Evolutionary conservation across 2,797 vertebrate species (phyloP).

Genomic region (Coregonus ussuriensis): DNA sequence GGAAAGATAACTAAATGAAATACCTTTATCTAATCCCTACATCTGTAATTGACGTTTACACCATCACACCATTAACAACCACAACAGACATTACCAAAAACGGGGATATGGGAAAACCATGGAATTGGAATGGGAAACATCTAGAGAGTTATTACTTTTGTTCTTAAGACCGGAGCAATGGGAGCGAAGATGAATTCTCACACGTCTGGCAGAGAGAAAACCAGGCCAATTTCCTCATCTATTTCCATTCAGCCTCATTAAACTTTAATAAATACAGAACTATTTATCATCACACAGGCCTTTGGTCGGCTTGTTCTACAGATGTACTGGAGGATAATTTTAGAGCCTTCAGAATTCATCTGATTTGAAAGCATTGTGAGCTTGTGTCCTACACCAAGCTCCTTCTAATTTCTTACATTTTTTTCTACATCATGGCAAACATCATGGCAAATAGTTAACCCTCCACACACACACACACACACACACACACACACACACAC

Average conservation of each 20-base stretch:
- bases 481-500: no score
- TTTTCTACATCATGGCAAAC: neutral
- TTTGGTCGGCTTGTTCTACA: constrained; percentile 50
- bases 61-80: constrained; percentile 49
- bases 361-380: neutral
- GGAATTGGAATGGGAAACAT: constrained; percentile 44
- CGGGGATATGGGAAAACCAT: constrained; percentile 40
- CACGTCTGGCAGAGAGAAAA: constrained; percentile 24
- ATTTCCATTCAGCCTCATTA: constrained; percentile 58
- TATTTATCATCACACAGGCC: constrained; percentile 57
- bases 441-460: neutral
- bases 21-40: constrained; percentile 54
- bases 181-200: constrained; percentile 14
- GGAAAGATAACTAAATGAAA: constrained; percentile 58
- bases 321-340: constrained; percentile 36
- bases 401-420: neutral
- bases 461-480: neutral
- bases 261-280: constrained; percentile 55
- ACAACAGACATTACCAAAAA: constrained; percentile 63
- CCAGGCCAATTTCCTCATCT: constrained; percentile 51
- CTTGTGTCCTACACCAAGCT: neutral
- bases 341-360: constrained; percentile 20
- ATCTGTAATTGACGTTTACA: constrained; percentile 65
- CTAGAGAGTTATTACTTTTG: constrained; percentile 53
- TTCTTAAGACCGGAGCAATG: constrained; percentile 62